These are phyloP conservation scores for Phasianus colchicus DNA, from an alignment of 2,113 vertebrate genomes.

Conservation along the genomic window DNA sequence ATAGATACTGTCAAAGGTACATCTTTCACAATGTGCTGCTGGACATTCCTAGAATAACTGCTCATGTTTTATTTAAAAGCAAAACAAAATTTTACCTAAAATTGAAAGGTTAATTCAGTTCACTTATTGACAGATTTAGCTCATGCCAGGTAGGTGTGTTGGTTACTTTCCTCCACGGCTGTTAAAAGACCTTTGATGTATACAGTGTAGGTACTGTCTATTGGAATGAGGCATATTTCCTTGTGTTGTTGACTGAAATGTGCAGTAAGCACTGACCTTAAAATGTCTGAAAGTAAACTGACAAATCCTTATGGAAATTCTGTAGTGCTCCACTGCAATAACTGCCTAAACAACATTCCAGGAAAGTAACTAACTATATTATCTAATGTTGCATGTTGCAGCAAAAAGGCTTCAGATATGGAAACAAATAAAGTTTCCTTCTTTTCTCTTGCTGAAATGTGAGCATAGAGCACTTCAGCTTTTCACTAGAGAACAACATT, in stretches of 20 bases:
- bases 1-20: neutral
- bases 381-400: neutral
- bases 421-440: neutral
- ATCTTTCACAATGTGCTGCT: neutral
- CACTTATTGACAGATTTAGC: neutral
- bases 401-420: neutral
- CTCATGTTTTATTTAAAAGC: neutral
- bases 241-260: neutral
- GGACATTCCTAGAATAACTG: neutral
- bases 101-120: neutral
- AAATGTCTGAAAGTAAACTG: neutral
- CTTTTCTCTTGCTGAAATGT: neutral
- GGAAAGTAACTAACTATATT: neutral
- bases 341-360: neutral
- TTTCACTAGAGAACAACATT: neutral
- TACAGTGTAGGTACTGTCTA: neutral
- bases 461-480: rapidly evolving
- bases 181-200: neutral
- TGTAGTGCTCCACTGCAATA: neutral
- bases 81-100: neutral
- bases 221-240: neutral
- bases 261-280: neutral
- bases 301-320: neutral
- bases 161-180: neutral
- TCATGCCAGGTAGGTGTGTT: neutral